A percentile compares a stretch with the other conserved stretches of the same genome.
Evolutionary conservation across 2,113 vertebrate genomes (phyloP).

Genomic region (Sapajus apella): DNA sequence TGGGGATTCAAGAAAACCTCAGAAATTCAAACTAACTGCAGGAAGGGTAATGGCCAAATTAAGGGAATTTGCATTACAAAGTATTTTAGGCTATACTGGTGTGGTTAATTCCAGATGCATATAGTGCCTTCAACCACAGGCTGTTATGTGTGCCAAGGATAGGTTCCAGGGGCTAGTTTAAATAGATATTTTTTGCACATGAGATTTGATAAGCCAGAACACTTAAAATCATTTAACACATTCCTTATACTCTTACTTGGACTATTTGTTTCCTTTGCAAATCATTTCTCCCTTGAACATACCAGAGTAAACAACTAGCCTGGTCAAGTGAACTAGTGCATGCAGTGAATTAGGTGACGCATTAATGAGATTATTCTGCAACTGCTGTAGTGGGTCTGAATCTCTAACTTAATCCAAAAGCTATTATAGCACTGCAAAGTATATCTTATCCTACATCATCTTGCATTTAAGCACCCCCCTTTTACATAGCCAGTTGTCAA

Average conservation of each 20-base stretch:
- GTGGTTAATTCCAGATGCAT: conserved; percentile 12
- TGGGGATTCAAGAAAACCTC: not conserved
- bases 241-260: not conserved
- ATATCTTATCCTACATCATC: not conserved
- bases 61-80: conserved; percentile 12
- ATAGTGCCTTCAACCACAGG: not conserved
- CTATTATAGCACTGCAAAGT: not conserved
- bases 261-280: not conserved
- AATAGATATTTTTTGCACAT: conserved; percentile 2
- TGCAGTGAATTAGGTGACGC: not conserved
- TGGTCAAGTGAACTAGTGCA: not conserved
- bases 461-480: not conserved
- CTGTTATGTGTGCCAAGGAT: not conserved
- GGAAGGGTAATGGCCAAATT: not conserved
- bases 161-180: not conserved
- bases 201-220: not conserved
- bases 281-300: conserved; percentile 8
- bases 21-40: conserved; percentile 40
- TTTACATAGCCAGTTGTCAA: not conserved
- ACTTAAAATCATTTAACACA: conserved; percentile 28
- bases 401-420: not conserved
- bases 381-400: not conserved
- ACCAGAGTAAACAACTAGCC: not conserved
- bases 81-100: not conserved
- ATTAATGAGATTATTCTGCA: not conserved